phyloP scores from a whole-genome alignment of 2,113 vertebrate species.

The Cyrtonyx montezumae region DNA sequence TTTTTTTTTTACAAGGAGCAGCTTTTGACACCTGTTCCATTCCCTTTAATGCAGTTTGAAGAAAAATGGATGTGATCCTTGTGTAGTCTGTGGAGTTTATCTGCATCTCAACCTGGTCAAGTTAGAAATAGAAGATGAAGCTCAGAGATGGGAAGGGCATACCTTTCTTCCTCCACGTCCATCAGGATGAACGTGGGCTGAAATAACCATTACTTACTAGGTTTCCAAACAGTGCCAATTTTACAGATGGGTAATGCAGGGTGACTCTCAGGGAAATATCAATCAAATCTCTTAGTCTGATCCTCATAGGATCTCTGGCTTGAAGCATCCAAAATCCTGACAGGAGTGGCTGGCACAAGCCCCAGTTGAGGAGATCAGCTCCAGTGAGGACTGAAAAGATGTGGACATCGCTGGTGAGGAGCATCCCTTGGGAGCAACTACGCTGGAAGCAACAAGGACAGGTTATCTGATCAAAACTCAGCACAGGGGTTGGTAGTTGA shows the following conservation, averaged over 20 bases:
- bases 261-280: neutral
- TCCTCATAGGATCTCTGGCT: neutral
- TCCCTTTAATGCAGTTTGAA: neutral
- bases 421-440: neutral
- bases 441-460: neutral
- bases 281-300: neutral
- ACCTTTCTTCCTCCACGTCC: neutral
- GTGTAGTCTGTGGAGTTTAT: neutral
- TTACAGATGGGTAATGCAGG: rapidly evolving
- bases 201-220: neutral
- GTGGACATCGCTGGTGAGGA: neutral
- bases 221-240: rapidly evolving
- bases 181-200: neutral
- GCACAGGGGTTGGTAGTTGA: neutral
- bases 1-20: neutral
- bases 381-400: neutral
- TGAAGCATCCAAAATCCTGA: neutral
- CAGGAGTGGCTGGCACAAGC: neutral
- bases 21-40: neutral
- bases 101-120: neutral
- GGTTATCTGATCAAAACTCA: neutral
- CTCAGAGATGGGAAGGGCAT: neutral
- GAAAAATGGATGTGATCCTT: neutral
- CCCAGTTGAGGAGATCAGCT: neutral
- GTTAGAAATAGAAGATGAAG: neutral